Percentiles rank a stretch among this genome's conserved stretches.
phyloP scores from a whole-genome alignment of 2,113 vertebrate genomes.

The Circaetus gallicus region DNA sequence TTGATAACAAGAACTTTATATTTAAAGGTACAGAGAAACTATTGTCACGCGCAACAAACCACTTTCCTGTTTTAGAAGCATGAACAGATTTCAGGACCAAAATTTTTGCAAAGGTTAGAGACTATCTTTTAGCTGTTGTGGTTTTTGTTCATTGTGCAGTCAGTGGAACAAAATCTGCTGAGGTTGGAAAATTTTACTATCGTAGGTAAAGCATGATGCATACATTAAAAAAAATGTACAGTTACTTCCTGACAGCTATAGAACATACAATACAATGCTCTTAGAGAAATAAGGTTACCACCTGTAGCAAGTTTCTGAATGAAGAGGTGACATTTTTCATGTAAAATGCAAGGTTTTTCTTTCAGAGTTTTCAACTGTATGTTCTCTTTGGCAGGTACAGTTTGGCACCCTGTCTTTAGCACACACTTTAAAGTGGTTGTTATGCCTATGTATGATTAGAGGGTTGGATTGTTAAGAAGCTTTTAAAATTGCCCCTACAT shows the following conservation, averaged over 20 bases:
- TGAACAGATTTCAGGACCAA: neutral
- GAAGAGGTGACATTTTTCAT: neutral
- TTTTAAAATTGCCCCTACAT: neutral
- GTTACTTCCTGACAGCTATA: neutral
- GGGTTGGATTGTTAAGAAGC: neutral
- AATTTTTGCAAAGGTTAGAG: neutral
- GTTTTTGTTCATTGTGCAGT: slow-evolving; percentile 5
- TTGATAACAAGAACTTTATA: neutral
- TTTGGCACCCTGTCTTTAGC: neutral
- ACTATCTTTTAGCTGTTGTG: neutral
- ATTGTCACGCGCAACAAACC: neutral
- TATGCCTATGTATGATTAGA: neutral
- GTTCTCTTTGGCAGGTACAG: neutral
- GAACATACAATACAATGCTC: neutral
- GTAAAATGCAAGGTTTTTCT: neutral
- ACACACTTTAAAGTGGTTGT: neutral
- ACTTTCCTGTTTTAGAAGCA: slow-evolving; percentile 14
- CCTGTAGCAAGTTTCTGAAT: neutral
- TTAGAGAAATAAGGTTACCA: neutral
- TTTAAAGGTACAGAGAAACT: neutral
- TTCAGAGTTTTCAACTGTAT: neutral
- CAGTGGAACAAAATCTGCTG: slow-evolving; percentile 6
- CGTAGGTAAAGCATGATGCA: neutral
- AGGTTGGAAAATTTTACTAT: slow-evolving; percentile 19
- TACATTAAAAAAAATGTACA: neutral